These are phyloP conservation scores for Sinhomidia bicolor DNA, from an alignment of 2,888 invertebrate genomes.

Conservation along the genomic window DNA sequence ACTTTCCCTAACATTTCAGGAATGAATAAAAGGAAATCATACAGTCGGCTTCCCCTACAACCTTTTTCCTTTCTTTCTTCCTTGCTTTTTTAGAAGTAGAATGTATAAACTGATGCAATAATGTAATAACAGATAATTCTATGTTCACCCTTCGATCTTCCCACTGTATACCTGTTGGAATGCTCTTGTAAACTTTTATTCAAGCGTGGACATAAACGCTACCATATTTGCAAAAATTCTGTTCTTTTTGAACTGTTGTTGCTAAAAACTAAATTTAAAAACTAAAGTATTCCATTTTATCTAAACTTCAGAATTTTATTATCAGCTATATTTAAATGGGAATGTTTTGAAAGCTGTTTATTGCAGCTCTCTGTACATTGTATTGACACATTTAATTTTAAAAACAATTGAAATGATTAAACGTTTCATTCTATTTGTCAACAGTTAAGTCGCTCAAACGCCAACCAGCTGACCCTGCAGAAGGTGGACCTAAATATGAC, in stretches of 20 bases:
- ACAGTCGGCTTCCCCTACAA: not conserved
- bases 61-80: not conserved
- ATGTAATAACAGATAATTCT: constrained; percentile 10
- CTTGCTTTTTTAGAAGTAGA: not conserved
- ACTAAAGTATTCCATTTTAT: too few species aligned
- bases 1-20: not conserved
- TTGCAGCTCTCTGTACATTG: too few species aligned
- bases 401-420: not conserved
- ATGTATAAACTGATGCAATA: not conserved
- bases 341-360: too few species aligned
- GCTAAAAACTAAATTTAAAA: too few species aligned
- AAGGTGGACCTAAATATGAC: constrained; percentile 78
- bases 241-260: too few species aligned
- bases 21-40: constrained; percentile 14
- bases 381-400: not conserved
- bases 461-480: constrained; percentile 75
- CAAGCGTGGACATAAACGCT: too few species aligned
- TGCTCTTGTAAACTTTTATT: not conserved
- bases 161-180: not conserved
- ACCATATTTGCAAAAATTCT: too few species aligned
- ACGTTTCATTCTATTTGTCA: constrained; percentile 37
- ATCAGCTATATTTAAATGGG: too few species aligned
- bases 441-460: constrained; percentile 77
- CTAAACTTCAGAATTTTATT: too few species aligned
- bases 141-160: not conserved